Conservation (phyloP, 2,888 invertebrate species). For the Pterostichus madidus region DNA sequence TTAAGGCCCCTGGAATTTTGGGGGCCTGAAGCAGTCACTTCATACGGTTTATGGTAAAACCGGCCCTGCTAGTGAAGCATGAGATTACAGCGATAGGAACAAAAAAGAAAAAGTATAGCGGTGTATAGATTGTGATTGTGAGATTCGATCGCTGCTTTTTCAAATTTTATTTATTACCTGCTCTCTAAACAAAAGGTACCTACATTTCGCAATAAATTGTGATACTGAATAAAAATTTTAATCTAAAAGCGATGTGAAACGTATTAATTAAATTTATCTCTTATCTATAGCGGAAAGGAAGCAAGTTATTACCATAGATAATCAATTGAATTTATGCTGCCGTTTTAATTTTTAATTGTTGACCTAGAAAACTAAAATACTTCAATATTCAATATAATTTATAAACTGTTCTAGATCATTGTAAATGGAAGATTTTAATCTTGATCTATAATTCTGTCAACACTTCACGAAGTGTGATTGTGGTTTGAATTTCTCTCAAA, state of each 20-base stretch:
- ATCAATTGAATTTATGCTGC: slow-evolving; percentile 44
- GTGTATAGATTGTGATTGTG: too few relatives aligned
- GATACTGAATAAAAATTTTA: not conserved
- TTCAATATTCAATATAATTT: slow-evolving; percentile 33
- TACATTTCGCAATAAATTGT: too few relatives aligned
- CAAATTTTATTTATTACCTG: too few relatives aligned
- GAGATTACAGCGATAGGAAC: too few relatives aligned
- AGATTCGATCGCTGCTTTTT: too few relatives aligned
- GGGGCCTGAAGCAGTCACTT: too few relatives aligned
- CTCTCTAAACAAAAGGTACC: too few relatives aligned
- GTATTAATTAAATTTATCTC: slow-evolving; percentile 41
- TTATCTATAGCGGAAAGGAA: slow-evolving; percentile 32
- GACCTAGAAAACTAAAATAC: slow-evolving; percentile 27
- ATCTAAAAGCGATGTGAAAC: slow-evolving; percentile 3
- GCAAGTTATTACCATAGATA: slow-evolving; percentile 36
- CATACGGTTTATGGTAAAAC: too few relatives aligned
- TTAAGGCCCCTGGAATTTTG: too few relatives aligned
- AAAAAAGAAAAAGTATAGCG: too few relatives aligned
- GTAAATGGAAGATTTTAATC: slow-evolving; percentile 18
- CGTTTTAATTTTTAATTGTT: slow-evolving; percentile 32
- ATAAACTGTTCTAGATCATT: slow-evolving; percentile 15
- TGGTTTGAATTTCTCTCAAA: not conserved
- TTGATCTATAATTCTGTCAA: slow-evolving; percentile 37
- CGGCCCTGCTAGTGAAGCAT: too few relatives aligned
- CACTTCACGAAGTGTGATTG: not conserved